phyloP scores from a whole-genome alignment of 2,797 vertebrate species.

The Coilia nasus region DNA sequence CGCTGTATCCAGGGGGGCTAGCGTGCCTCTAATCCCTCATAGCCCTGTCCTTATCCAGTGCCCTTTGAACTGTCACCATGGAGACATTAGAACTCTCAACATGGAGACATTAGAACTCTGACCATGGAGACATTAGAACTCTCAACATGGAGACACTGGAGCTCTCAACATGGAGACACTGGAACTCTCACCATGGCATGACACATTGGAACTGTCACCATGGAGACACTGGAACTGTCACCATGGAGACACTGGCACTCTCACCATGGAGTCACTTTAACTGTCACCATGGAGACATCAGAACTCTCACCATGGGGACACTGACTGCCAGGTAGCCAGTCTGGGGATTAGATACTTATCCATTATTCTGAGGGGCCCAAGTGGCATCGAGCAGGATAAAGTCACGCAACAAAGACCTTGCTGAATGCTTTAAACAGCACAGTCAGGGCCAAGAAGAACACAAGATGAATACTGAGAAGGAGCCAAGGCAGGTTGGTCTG shows the following conservation, averaged over 20 bases:
- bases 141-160: neutral
- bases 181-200: neutral
- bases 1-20: neutral
- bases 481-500: neutral
- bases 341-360: neutral
- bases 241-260: neutral
- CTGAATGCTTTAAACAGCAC: neutral
- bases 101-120: neutral
- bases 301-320: neutral
- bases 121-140: neutral
- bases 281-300: neutral
- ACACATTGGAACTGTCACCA: neutral
- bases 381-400: neutral
- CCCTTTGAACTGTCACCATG: neutral
- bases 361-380: neutral
- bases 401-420: neutral
- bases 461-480: neutral
- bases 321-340: neutral
- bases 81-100: neutral
- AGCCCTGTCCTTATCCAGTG: neutral
- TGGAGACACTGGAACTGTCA: neutral
- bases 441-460: neutral
- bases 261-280: too few relatives aligned
- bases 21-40: neutral
- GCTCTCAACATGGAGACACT: neutral